Evolutionary conservation across 2,797 vertebrate species (phyloP).

Genomic region (Pangasius mekongensis): DNA sequence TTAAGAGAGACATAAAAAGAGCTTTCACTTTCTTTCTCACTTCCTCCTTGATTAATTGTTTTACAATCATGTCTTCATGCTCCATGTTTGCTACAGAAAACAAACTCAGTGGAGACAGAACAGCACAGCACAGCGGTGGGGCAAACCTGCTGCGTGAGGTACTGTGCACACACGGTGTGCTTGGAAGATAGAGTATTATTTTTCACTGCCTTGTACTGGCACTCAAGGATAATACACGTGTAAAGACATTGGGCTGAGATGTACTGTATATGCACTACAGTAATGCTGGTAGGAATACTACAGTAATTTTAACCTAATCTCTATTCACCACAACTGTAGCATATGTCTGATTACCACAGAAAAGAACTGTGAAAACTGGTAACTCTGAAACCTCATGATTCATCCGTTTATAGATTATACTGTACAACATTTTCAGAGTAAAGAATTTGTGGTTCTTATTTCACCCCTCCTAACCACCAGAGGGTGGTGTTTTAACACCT

Average conservation of each 20-base stretch:
- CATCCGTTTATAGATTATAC: background rate
- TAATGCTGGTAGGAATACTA: background rate
- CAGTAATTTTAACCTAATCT: background rate
- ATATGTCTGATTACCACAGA: background rate
- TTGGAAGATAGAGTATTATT: background rate
- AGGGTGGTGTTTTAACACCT: background rate
- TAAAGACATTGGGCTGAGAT: background rate
- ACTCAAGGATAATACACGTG: background rate
- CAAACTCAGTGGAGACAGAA: constrained; percentile 42
- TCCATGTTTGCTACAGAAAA: constrained; percentile 44
- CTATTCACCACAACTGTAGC: background rate
- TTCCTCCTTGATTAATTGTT: constrained; percentile 54
- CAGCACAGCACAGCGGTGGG: constrained; percentile 45
- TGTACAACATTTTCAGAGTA: background rate
- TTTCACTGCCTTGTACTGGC: background rate
- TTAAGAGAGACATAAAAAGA: background rate
- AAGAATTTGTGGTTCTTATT: background rate
- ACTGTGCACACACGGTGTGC: background rate
- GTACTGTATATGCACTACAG: background rate
- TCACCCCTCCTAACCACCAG: background rate
- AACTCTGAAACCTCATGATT: background rate
- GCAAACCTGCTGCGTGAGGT: background rate
- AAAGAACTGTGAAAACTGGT: background rate
- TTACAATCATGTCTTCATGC: constrained; percentile 52
- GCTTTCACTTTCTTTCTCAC: background rate